These are phyloP conservation scores for Chalcis sispes DNA, from an alignment of 2,888 invertebrate genomes.

Conservation along the genomic window DNA sequence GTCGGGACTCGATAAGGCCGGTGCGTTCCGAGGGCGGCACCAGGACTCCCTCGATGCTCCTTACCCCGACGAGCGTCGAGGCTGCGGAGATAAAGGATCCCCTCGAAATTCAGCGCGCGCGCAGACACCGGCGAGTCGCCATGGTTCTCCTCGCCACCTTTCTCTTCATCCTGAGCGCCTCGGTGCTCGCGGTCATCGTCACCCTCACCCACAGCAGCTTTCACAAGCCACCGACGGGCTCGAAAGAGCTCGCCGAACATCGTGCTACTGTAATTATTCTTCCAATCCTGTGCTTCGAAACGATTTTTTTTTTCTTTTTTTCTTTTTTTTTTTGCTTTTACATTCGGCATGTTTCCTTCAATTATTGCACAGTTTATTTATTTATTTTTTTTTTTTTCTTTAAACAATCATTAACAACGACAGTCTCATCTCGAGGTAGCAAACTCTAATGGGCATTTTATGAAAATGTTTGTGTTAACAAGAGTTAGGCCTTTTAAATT, in stretches of 20 bases:
- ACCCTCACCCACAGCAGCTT: conserved; percentile 86
- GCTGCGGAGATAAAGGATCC: conserved; percentile 65
- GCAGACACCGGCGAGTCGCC: conserved; percentile 83
- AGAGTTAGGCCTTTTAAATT: too few species aligned
- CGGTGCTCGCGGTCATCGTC: conserved; percentile 86
- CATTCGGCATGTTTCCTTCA: too few species aligned
- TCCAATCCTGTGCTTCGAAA: too few species aligned
- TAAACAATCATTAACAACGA: too few species aligned
- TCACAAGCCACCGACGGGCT: conserved; percentile 81
- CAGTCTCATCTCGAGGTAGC: too few species aligned
- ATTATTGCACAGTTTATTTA: too few species aligned
- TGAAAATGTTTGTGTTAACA: too few species aligned
- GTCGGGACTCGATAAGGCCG: conserved; percentile 88
- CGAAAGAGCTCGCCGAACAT: conserved; percentile 71
- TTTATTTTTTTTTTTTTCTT: too few species aligned
- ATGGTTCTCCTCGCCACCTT: conserved; percentile 85
- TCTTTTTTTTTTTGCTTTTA: too few species aligned
- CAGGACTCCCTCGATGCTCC: conserved; percentile 9
- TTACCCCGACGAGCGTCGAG: conserved; percentile 60
- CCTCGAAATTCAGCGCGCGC: conserved; percentile 79
- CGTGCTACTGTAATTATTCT: conserved; percentile 70
- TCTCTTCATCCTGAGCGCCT: conserved; percentile 84
- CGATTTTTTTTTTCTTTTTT: too few species aligned
- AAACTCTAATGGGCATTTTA: too few species aligned
- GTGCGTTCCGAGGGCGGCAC: background rate